Conservation (phyloP, 2,113 vertebrate species). For the Vidua macroura region DNA sequence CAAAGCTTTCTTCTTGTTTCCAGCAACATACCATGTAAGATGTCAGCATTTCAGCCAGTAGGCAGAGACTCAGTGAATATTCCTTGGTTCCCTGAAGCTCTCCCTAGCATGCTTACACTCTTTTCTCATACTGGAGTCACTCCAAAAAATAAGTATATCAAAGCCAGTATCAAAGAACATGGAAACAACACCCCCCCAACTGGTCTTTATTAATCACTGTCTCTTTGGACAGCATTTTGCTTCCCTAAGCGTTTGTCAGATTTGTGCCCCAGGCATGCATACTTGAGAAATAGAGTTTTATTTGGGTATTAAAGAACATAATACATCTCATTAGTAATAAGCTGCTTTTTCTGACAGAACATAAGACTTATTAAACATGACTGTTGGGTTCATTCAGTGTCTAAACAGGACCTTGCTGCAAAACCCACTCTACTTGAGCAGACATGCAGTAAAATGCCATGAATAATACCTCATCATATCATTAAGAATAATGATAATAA, state of each 20-base stretch:
- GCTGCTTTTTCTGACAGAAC: slow-evolving; percentile 21
- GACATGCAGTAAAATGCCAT: background rate
- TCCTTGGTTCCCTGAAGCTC: background rate
- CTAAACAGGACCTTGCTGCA: background rate
- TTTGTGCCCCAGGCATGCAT: slow-evolving; percentile 40
- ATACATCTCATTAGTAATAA: slow-evolving; percentile 52
- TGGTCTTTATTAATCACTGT: slow-evolving; percentile 42
- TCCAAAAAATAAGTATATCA: slow-evolving; percentile 30
- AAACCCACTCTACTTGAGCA: background rate
- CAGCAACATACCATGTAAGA: background rate
- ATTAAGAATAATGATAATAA: slow-evolving; percentile 47
- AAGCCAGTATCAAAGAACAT: slow-evolving; percentile 38
- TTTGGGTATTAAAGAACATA: slow-evolving; percentile 33
- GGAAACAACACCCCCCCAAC: background rate
- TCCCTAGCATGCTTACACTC: background rate
- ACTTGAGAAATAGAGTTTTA: slow-evolving; percentile 49
- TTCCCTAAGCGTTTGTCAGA: slow-evolving; percentile 56
- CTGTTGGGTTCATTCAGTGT: slow-evolving; percentile 3
- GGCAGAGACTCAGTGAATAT: background rate
- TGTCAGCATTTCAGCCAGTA: background rate
- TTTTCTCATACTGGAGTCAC: slow-evolving; percentile 22
- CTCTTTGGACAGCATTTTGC: slow-evolving; percentile 21
- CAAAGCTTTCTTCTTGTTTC: background rate
- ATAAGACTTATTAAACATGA: slow-evolving; percentile 35
- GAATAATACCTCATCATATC: background rate